A percentile compares a stretch with the other conserved stretches of the same genome.
phyloP scores from a whole-genome alignment of 2,113 vertebrate species.

The Philantomba maxwellii region DNA sequence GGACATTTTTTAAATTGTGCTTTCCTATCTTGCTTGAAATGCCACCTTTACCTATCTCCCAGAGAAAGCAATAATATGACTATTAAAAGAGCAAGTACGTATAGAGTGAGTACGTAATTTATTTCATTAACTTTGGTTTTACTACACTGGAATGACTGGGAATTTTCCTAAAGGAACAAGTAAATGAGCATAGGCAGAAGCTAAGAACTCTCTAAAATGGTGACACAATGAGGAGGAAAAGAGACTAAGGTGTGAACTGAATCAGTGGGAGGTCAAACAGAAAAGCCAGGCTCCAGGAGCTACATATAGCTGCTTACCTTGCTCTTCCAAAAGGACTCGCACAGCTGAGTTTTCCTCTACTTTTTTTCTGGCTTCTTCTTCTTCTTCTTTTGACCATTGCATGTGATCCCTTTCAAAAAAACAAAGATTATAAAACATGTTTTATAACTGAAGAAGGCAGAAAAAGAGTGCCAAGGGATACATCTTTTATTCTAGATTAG shows the following conservation, averaged over 20 bases:
- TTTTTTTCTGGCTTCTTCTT: slow-evolving; percentile 80
- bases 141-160: not conserved
- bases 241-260: not conserved
- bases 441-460: not conserved
- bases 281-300: not conserved
- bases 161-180: slow-evolving; percentile 36
- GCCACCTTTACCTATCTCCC: not conserved
- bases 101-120: slow-evolving; percentile 25
- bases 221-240: not conserved
- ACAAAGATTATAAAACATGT: slow-evolving; percentile 3
- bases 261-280: not conserved
- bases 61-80: slow-evolving; percentile 29
- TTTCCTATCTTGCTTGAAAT: slow-evolving; percentile 48
- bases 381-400: slow-evolving; percentile 90
- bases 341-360: slow-evolving; percentile 84
- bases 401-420: slow-evolving; percentile 89
- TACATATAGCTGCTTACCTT: slow-evolving; percentile 76
- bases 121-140: slow-evolving; percentile 21
- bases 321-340: slow-evolving; percentile 81
- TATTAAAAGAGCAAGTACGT: slow-evolving; percentile 17
- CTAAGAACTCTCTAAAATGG: not conserved
- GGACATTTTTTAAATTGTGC: slow-evolving; percentile 5
- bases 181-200: slow-evolving; percentile 2
- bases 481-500: slow-evolving; percentile 1
- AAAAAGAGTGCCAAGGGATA: not conserved